These are phyloP conservation scores for Habrosyne pyritoides DNA, from an alignment of 2,888 invertebrate genomes.

Conservation along the genomic window DNA sequence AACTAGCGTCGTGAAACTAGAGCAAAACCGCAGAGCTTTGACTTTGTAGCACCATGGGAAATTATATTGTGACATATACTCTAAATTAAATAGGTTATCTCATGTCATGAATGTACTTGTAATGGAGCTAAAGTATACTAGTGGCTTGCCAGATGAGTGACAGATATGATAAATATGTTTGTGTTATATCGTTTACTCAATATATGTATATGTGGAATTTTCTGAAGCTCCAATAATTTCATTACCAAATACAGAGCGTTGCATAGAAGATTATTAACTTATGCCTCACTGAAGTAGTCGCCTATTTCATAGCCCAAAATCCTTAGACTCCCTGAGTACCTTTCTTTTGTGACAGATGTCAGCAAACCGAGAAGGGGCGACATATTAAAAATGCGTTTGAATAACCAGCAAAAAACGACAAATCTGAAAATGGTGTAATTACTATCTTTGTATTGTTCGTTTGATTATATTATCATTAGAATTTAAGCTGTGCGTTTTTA, in stretches of 20 bases:
- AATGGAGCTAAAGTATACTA: no score
- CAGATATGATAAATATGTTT: no score
- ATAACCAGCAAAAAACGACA: conserved; percentile 46
- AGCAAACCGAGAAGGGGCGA: conserved; percentile 56
- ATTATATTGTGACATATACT: no score
- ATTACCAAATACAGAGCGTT: not conserved
- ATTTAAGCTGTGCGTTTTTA: not conserved
- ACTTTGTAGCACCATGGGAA: no score
- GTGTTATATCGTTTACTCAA: no score
- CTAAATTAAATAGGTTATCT: no score
- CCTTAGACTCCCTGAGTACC: conserved; percentile 42
- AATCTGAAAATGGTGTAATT: not conserved
- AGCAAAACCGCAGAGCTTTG: no score
- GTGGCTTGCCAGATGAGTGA: no score
- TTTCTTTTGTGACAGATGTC: conserved; percentile 65
- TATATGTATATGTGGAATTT: no score
- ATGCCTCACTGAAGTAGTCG: conserved; percentile 14
- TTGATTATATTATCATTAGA: not conserved
- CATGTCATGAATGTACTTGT: no score
- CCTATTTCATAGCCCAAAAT: conserved; percentile 31
- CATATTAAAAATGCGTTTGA: conserved; percentile 67
- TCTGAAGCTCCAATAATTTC: no score
- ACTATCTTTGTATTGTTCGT: not conserved
- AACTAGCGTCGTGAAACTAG: conserved; percentile 19
- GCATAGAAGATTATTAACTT: conserved; percentile 4